Evolutionary conservation across 2,888 invertebrate genomes (phyloP).

Genomic region (Cerceris ruficornis): DNA sequence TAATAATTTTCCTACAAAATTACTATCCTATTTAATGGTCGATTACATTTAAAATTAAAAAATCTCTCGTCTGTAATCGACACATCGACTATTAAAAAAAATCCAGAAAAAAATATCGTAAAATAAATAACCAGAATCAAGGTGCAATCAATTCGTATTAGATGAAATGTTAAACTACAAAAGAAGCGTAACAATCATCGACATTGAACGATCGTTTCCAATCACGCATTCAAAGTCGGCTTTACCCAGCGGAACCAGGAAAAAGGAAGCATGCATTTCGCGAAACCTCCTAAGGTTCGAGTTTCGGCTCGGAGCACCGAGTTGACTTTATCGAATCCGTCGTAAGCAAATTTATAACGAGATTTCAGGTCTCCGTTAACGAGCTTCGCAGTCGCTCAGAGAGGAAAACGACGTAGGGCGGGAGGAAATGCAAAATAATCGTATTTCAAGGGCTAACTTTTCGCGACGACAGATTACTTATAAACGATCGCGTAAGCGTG

Average conservation of each 20-base stretch:
- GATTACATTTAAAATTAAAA: too few species aligned
- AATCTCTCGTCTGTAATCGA: too few species aligned
- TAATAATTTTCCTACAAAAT: neutral
- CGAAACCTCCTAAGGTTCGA: neutral
- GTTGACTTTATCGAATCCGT: constrained; percentile 48
- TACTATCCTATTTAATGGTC: too few species aligned
- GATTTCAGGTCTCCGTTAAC: constrained; percentile 59
- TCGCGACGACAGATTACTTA: constrained; percentile 56
- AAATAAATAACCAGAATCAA: neutral
- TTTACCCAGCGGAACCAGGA: neutral
- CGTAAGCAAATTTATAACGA: constrained; percentile 60
- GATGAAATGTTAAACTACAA: neutral
- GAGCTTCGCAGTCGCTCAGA: constrained; percentile 37
- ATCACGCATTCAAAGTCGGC: constrained; percentile 26
- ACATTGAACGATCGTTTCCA: constrained; percentile 8
- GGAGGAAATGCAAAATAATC: constrained; percentile 41
- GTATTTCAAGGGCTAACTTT: constrained; percentile 44
- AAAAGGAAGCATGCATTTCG: constrained; percentile 1
- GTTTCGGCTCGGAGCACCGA: constrained; percentile 22
- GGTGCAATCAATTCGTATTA: constrained; percentile 9
- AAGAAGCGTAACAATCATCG: neutral
- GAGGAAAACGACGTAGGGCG: constrained; percentile 4
- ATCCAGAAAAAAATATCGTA: neutral
- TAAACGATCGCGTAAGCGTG: constrained; percentile 31
- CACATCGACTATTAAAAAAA: too few species aligned